These are phyloP conservation scores for Tonatia bakeri DNA, from an alignment of 2,113 vertebrate genomes.

Conservation along the genomic window DNA sequence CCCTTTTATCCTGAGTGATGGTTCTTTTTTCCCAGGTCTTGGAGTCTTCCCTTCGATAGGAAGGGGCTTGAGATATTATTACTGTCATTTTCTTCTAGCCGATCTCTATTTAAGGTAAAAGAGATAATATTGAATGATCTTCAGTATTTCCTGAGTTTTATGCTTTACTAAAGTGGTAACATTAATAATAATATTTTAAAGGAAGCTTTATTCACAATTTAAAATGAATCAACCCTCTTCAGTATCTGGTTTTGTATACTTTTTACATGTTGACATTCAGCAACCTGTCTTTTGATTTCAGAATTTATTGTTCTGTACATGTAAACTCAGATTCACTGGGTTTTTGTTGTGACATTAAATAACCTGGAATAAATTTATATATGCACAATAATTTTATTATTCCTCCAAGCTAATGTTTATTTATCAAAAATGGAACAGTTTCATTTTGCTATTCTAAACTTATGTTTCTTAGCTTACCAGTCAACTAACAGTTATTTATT, in stretches of 20 bases:
- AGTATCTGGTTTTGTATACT: neutral
- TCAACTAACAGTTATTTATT: neutral
- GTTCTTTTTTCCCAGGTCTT: neutral
- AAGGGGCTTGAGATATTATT: neutral
- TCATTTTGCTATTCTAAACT: neutral
- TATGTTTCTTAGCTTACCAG: neutral
- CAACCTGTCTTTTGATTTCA: neutral
- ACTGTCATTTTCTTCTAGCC: neutral
- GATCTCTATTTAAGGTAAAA: neutral
- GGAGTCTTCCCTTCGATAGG: neutral
- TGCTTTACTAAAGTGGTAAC: neutral
- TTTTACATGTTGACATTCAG: constrained; percentile 8
- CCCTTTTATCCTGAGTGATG: neutral
- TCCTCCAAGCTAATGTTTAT: neutral
- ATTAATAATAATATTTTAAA: neutral
- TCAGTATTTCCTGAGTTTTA: neutral
- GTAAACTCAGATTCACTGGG: neutral
- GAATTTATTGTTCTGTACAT: neutral
- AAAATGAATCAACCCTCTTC: neutral
- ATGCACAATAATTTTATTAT: neutral
- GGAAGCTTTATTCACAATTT: neutral
- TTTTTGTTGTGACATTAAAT: neutral
- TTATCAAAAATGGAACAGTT: neutral
- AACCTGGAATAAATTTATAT: neutral
- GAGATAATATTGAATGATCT: too few species aligned